Percentiles rank a stretch among this genome's conserved stretches.
Conservation (phyloP, 2,888 invertebrate genomes). For the Phrixothrix hirtus region DNA sequence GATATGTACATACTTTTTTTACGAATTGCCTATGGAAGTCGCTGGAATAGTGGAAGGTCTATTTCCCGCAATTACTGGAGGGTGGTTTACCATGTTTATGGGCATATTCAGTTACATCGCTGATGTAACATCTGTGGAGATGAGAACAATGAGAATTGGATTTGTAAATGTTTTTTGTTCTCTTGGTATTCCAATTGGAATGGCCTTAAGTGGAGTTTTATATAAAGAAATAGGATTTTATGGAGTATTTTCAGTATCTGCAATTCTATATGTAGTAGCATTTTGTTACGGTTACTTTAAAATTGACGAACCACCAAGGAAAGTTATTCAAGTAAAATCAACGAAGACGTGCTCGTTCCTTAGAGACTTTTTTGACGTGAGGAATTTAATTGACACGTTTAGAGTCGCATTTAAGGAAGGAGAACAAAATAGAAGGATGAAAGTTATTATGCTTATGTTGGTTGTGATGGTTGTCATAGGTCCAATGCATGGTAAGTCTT, state of each 20-base stretch:
- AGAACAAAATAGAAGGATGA: constrained; percentile 71
- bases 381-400: constrained; percentile 77
- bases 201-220: constrained; percentile 82
- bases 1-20: constrained; percentile 77
- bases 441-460: constrained; percentile 77
- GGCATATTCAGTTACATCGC: constrained; percentile 88
- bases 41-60: constrained; percentile 79
- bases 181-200: constrained; percentile 86
- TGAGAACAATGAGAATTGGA: constrained; percentile 82
- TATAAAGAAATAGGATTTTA: constrained; percentile 78
- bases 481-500: constrained; percentile 77
- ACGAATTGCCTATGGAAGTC: constrained; percentile 78
- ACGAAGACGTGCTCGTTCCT: constrained; percentile 61
- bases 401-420: constrained; percentile 79
- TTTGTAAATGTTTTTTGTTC: constrained; percentile 88
- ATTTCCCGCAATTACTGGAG: constrained; percentile 80
- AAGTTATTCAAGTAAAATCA: constrained; percentile 58
- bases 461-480: constrained; percentile 85
- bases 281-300: constrained; percentile 74
- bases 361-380: constrained; percentile 74
- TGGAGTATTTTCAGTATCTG: constrained; percentile 79
- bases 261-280: constrained; percentile 72
- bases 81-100: constrained; percentile 91
- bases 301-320: constrained; percentile 69
- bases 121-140: constrained; percentile 82